These are phyloP conservation scores for Spilogale gracilis DNA, from an alignment of 2,113 vertebrate species.

Conservation along the genomic window DNA sequence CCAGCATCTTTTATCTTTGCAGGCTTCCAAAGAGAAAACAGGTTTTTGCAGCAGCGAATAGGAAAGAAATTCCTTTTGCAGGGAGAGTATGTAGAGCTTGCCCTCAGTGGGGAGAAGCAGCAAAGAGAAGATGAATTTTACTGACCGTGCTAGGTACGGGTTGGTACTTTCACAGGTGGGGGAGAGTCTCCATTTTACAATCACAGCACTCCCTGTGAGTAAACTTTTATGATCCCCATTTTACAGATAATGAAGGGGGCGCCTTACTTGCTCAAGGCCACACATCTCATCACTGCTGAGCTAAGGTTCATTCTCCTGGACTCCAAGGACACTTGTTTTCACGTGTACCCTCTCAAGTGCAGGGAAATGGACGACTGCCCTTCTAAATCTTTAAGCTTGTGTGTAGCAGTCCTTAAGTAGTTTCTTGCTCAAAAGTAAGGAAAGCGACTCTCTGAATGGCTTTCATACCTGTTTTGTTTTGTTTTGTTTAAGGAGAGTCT, in stretches of 20 bases:
- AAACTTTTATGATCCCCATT: not conserved
- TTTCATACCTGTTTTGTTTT: not conserved
- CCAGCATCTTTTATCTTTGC: not conserved
- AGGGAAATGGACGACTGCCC: not conserved
- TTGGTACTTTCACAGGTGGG: too few relatives aligned
- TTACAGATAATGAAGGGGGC: not conserved
- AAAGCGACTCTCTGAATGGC: not conserved
- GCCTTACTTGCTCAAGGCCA: not conserved
- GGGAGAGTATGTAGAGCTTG: not conserved
- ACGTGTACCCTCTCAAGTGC: not conserved
- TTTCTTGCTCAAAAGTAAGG: not conserved
- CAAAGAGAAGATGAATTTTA: not conserved
- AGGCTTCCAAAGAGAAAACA: not conserved
- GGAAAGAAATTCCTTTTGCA: not conserved
- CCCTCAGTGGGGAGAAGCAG: not conserved
- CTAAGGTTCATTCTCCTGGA: not conserved
- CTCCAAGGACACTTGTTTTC: not conserved
- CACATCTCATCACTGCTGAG: not conserved
- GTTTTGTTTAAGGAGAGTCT: not conserved
- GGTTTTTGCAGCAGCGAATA: not conserved
- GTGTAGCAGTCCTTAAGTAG: not conserved
- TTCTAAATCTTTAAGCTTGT: not conserved
- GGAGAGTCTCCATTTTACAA: not conserved
- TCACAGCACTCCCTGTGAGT: not conserved
- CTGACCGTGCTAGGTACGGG: not conserved